Evolutionary conservation across 2,888 invertebrate genomes (phyloP).

Genomic region (Volucella inflata): DNA sequence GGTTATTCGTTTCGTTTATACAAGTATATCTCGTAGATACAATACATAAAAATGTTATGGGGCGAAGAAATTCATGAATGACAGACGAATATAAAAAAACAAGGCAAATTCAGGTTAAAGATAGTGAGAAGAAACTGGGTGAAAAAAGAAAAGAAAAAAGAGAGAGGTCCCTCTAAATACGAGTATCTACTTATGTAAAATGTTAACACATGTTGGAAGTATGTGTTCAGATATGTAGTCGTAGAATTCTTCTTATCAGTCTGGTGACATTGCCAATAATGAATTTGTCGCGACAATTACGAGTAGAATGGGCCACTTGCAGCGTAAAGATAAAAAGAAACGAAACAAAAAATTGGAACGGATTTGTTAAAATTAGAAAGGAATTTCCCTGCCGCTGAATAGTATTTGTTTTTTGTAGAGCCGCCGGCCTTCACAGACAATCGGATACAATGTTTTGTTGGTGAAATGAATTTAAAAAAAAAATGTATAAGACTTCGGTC

Average conservation of each 20-base stretch:
- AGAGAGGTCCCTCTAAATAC: neutral
- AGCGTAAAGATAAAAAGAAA: neutral
- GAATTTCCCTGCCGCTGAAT: too few relatives aligned
- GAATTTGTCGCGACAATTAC: conserved; percentile 29
- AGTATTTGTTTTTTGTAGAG: too few relatives aligned
- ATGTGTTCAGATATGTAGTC: neutral
- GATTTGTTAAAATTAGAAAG: too few relatives aligned
- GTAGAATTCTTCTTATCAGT: conserved; percentile 39
- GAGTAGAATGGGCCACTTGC: conserved; percentile 46
- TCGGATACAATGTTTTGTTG: too few relatives aligned
- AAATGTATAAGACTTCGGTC: too few relatives aligned
- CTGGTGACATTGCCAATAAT: conserved; percentile 40
- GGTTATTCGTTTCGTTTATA: conserved; percentile 20
- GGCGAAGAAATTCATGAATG: conserved; percentile 23
- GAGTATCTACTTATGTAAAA: neutral
- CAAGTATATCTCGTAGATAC: conserved; percentile 18
- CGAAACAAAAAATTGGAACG: neutral
- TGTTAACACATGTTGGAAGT: neutral
- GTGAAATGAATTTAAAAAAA: too few relatives aligned
- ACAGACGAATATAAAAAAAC: conserved; percentile 16
- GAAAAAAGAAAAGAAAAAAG: conserved; percentile 24
- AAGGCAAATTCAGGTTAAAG: conserved; percentile 3
- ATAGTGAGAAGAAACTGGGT: neutral
- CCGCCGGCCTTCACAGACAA: too few relatives aligned
- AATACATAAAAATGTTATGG: neutral